These are phyloP conservation scores for Trichomalopsis sarcophagae DNA, from an alignment of 1,140 invertebrate genomes.

Conservation along the genomic window DNA sequence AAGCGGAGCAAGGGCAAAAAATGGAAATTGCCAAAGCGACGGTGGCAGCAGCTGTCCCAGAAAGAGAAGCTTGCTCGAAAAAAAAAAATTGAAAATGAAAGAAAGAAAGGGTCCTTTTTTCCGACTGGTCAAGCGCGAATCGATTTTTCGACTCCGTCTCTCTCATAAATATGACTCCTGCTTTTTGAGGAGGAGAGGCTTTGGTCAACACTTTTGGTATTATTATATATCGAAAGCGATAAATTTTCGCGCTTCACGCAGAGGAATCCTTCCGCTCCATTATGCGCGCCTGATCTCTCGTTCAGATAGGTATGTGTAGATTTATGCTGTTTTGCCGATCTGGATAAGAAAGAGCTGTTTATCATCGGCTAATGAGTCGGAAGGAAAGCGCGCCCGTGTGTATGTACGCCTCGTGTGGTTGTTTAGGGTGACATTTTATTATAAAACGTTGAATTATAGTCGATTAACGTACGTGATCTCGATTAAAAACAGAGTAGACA, in stretches of 20 bases:
- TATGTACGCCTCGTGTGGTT: no score
- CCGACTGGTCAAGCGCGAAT: neutral
- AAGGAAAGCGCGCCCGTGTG: neutral
- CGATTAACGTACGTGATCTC: neutral
- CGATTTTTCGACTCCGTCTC: neutral
- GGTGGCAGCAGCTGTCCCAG: constrained; percentile 15
- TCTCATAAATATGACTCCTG: neutral
- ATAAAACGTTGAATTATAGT: neutral
- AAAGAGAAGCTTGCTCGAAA: neutral
- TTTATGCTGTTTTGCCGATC: neutral
- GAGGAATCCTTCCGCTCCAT: neutral
- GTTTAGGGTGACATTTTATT: neutral
- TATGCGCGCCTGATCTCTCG: neutral
- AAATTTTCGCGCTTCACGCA: neutral
- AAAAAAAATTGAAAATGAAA: constrained; percentile 1
- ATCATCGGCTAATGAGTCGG: neutral
- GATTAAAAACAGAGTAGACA: neutral
- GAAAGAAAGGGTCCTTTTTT: constrained; percentile 17
- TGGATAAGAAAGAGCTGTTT: neutral
- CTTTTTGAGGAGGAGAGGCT: neutral
- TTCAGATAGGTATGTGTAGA: neutral
- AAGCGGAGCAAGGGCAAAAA: constrained; percentile 2
- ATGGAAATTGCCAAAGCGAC: constrained; percentile 42
- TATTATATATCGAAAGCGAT: neutral
- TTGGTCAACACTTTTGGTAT: neutral